phyloP scores from a whole-genome alignment of 2,888 invertebrate genomes.

The Mesopsocus fuscifrons region DNA sequence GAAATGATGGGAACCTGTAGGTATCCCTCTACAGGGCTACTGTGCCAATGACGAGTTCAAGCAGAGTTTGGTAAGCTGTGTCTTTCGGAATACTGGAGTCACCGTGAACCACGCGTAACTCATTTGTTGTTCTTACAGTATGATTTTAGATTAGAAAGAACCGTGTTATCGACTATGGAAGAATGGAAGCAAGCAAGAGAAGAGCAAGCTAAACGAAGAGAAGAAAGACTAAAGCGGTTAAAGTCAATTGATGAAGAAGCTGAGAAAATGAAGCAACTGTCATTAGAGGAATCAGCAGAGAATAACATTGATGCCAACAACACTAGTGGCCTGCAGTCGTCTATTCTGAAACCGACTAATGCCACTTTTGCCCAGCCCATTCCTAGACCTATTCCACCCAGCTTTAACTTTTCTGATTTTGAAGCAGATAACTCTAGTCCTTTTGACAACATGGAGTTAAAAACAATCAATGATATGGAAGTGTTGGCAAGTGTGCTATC shows the following conservation, averaged over 20 bases:
- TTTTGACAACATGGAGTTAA: slow-evolving; percentile 81
- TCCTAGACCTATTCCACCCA: slow-evolving; percentile 26
- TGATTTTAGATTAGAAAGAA: slow-evolving; percentile 53
- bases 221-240: slow-evolving; percentile 36
- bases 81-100: too few relatives aligned
- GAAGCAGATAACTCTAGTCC: slow-evolving; percentile 83
- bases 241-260: slow-evolving; percentile 38
- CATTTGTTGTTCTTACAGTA: slow-evolving; percentile 30
- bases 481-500: slow-evolving; percentile 55
- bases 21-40: too few relatives aligned
- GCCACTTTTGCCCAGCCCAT: slow-evolving; percentile 24
- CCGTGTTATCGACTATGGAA: slow-evolving; percentile 47
- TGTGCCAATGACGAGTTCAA: too few relatives aligned
- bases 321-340: slow-evolving; percentile 14
- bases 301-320: slow-evolving; percentile 9
- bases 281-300: slow-evolving; percentile 27
- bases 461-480: slow-evolving; percentile 84
- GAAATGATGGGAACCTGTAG: too few relatives aligned
- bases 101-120: too few relatives aligned
- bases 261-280: slow-evolving; percentile 38
- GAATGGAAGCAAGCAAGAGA: slow-evolving; percentile 49
- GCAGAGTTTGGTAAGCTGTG: too few relatives aligned
- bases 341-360: slow-evolving; percentile 19
- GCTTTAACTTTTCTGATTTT: slow-evolving; percentile 49
- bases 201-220: slow-evolving; percentile 38